These are phyloP conservation scores for Scelioninae gen. 2 DNA, from an alignment of 2,888 invertebrate species.

Conservation along the genomic window DNA sequence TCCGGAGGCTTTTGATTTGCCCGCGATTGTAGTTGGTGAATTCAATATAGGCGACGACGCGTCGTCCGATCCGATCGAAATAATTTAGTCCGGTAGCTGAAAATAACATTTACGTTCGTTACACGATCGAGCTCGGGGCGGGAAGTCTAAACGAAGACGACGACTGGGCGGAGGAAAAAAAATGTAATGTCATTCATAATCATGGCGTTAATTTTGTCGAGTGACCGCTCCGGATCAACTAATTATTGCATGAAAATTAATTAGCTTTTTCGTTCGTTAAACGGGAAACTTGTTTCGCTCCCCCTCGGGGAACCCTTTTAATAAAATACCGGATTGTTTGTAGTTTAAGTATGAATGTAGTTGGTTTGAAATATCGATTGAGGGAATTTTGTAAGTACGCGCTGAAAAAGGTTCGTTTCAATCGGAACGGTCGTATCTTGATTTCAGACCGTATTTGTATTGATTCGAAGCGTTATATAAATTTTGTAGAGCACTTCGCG, in stretches of 20 bases:
- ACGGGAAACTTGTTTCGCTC: background rate
- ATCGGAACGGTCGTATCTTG: too few relatives aligned
- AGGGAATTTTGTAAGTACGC: background rate
- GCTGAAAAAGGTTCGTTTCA: background rate
- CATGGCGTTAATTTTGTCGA: conserved; percentile 22
- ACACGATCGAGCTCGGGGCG: conserved; percentile 20
- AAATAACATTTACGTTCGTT: conserved; percentile 38
- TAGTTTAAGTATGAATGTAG: conserved; percentile 8
- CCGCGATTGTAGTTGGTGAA: conserved; percentile 32
- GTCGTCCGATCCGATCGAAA: conserved; percentile 46
- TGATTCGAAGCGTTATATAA: too few relatives aligned
- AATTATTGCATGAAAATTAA: conserved; percentile 39
- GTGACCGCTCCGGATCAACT: conserved; percentile 18
- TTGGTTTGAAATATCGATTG: conserved; percentile 2
- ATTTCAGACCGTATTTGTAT: too few relatives aligned
- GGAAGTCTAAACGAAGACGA: too few relatives aligned
- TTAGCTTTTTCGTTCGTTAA: conserved; percentile 8
- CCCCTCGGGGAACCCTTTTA: conserved; percentile 3
- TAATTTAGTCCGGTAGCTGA: conserved; percentile 37
- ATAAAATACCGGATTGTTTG: conserved; percentile 2
- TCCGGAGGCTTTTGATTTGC: conserved; percentile 43
- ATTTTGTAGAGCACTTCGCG: too few relatives aligned
- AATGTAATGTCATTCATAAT: conserved; percentile 30
- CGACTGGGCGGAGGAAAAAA: too few relatives aligned
- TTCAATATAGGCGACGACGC: conserved; percentile 42